Percentiles rank a stretch among this genome's conserved stretches.
Evolutionary conservation across 2,113 vertebrate species (phyloP).

Genomic region (Carassius auratus): DNA sequence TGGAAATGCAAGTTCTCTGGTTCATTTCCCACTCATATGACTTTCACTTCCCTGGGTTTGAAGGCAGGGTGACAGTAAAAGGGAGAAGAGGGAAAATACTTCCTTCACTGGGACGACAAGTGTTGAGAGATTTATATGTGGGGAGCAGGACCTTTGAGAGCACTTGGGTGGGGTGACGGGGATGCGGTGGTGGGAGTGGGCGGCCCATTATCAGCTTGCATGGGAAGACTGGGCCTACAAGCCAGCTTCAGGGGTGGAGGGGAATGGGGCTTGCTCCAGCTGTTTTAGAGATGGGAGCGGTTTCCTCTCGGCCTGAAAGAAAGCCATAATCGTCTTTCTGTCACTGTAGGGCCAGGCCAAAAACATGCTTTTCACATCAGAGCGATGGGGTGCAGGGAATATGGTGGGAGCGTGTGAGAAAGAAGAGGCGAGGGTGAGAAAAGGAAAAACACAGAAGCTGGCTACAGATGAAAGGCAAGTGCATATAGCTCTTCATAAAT

Average conservation of each 20-base stretch:
- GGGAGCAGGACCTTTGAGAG: slow-evolving; percentile 30
- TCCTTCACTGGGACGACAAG: slow-evolving; percentile 28
- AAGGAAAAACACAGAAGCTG: slow-evolving; percentile 33
- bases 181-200: slow-evolving; percentile 36
- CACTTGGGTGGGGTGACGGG: slow-evolving; percentile 15
- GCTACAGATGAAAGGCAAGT: slow-evolving; percentile 42
- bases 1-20: neutral
- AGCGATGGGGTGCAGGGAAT: slow-evolving; percentile 8
- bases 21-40: slow-evolving; percentile 51
- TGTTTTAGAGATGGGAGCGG: slow-evolving; percentile 47
- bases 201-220: slow-evolving; percentile 29
- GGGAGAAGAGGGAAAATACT: slow-evolving; percentile 11
- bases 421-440: neutral
- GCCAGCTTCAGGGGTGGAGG: neutral
- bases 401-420: slow-evolving; percentile 33
- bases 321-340: slow-evolving; percentile 50
- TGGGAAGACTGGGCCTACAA: slow-evolving; percentile 29
- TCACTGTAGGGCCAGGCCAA: slow-evolving; percentile 46
- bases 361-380: slow-evolving; percentile 60
- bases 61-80: slow-evolving; percentile 8
- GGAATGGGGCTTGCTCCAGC: slow-evolving; percentile 35
- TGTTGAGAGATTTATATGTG: slow-evolving; percentile 43
- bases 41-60: neutral
- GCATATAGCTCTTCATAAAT: slow-evolving; percentile 14
- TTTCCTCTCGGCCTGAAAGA: slow-evolving; percentile 42